phyloP scores from a whole-genome alignment of 2,797 vertebrate genomes.

The Sebastes aleutianus region DNA sequence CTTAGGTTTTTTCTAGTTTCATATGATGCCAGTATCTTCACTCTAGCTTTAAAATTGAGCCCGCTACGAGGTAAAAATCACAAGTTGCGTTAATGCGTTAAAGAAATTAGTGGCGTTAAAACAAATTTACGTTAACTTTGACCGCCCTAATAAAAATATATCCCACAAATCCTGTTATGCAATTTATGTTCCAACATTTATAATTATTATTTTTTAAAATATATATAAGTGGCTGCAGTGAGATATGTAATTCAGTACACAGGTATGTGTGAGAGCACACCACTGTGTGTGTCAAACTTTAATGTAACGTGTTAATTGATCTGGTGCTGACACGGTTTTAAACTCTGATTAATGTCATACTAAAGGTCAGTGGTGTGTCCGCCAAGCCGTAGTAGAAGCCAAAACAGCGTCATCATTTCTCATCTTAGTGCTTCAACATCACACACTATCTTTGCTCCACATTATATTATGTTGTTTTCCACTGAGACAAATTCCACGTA shows the following conservation, averaged over 20 bases:
- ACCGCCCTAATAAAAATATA: neutral
- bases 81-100: too few species aligned
- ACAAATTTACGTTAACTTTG: too few species aligned
- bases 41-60: too few species aligned
- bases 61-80: too few species aligned
- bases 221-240: neutral
- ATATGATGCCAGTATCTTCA: too few species aligned
- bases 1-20: too few species aligned
- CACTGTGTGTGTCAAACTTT: conserved; percentile 15
- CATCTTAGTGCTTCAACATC: conserved; percentile 5
- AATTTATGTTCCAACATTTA: neutral
- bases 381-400: neutral
- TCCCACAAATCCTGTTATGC: neutral
- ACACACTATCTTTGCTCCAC: neutral
- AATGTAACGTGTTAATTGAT: conserved; percentile 59
- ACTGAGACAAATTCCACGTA: neutral
- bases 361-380: conserved; percentile 45
- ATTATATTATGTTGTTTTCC: neutral
- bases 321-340: conserved; percentile 50
- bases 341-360: conserved; percentile 44
- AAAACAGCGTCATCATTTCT: conserved; percentile 30
- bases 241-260: neutral
- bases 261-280: neutral
- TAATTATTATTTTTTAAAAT: neutral
- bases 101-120: too few species aligned